Evolutionary conservation across 2,797 vertebrate species (phyloP).

Genomic region (Thalassophryne amazonica): DNA sequence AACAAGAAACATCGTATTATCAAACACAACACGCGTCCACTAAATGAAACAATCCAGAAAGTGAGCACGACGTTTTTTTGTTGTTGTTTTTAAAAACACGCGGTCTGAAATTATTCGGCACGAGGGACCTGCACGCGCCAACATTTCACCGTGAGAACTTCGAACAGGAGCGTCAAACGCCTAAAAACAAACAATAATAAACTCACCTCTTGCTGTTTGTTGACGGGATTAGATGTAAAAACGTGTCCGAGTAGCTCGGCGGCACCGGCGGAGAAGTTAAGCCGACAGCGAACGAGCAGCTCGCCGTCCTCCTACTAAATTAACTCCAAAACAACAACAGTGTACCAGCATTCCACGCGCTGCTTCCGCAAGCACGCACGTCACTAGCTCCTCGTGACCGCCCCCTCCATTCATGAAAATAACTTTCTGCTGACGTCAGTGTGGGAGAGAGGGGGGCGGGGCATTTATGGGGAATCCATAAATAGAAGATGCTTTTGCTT

Average conservation of each 20-base stretch:
- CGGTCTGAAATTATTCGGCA: too few species aligned
- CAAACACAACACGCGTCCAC: constrained; percentile 67
- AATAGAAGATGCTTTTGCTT: constrained; percentile 78
- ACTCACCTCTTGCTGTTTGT: constrained; percentile 71
- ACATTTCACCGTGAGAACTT: constrained; percentile 56
- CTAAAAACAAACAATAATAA: constrained; percentile 11
- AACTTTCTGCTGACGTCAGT: constrained; percentile 85
- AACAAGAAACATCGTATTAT: too few species aligned
- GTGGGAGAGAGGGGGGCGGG: constrained; percentile 36
- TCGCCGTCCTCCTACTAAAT: constrained; percentile 67
- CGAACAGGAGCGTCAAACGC: constrained; percentile 65
- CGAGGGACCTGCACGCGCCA: constrained; percentile 6
- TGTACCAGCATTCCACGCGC: constrained; percentile 84
- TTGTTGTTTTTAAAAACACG: too few species aligned
- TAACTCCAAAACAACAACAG: constrained; percentile 86
- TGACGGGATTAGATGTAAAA: constrained; percentile 46
- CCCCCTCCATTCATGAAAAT: constrained; percentile 91
- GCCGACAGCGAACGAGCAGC: constrained; percentile 51
- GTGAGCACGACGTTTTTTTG: too few species aligned
- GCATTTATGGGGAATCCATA: constrained; percentile 55
- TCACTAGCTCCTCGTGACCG: constrained; percentile 84
- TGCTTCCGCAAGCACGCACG: constrained; percentile 84
- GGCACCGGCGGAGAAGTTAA: constrained; percentile 15
- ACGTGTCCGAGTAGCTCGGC: constrained; percentile 32
- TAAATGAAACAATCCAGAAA: too few species aligned